Conservation (phyloP, 1,140 invertebrate genomes). For the Anastrepha ludens region DNA sequence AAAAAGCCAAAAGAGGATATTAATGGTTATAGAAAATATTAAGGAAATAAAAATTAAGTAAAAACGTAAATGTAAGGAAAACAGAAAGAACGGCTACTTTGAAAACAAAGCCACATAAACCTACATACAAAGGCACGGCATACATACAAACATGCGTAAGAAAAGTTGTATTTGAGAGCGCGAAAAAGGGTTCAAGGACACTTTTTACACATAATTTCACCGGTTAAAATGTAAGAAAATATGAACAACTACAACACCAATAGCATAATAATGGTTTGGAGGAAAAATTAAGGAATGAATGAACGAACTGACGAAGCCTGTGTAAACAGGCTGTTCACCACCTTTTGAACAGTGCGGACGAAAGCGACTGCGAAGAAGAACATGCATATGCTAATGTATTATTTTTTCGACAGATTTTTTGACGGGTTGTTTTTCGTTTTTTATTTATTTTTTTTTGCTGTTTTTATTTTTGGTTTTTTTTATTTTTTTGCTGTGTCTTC, state of each 20-base stretch:
- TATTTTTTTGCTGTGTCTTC: background rate
- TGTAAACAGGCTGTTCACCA: constrained; percentile 35
- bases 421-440: background rate
- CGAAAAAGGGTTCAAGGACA: constrained; percentile 54
- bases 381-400: constrained; percentile 35
- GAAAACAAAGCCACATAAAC: background rate
- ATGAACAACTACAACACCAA: background rate
- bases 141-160: background rate
- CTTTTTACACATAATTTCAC: constrained; percentile 52
- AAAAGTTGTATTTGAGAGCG: background rate
- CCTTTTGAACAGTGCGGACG: background rate
- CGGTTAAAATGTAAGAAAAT: constrained; percentile 12
- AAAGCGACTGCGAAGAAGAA: background rate
- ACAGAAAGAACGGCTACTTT: constrained; percentile 9
- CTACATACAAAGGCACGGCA: background rate
- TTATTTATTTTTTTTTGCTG: background rate
- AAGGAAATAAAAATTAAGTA: constrained; percentile 43
- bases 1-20: background rate
- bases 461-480: background rate
- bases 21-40: background rate
- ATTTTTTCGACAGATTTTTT: background rate
- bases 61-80: constrained; percentile 26
- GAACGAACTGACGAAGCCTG: constrained; percentile 13
- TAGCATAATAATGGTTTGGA: background rate
- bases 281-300: constrained; percentile 12